These are phyloP conservation scores for Leucopternis melanops DNA, from an alignment of 2,113 vertebrate species.

Conservation along the genomic window DNA sequence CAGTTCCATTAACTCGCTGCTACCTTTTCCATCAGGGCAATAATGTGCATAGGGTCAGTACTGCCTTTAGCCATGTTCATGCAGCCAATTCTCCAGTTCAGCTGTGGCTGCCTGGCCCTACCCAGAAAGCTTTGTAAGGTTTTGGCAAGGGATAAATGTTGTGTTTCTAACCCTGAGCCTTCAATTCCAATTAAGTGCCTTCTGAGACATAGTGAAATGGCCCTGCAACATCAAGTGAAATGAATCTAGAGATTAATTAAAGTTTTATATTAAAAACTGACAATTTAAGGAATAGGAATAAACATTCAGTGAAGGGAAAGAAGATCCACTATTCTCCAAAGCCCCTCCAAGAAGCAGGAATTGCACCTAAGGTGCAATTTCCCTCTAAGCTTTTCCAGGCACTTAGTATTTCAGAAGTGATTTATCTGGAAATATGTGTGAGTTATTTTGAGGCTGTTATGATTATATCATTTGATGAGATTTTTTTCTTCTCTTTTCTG, in stretches of 20 bases:
- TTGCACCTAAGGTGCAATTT: slow-evolving; percentile 27
- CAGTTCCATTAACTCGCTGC: not conserved
- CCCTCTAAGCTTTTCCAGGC: slow-evolving; percentile 13
- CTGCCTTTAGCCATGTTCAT: not conserved
- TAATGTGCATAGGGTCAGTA: not conserved
- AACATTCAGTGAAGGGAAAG: slow-evolving; percentile 5
- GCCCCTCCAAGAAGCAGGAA: not conserved
- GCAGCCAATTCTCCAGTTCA: not conserved
- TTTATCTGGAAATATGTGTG: slow-evolving; percentile 60
- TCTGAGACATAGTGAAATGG: not conserved
- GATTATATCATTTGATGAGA: slow-evolving; percentile 62
- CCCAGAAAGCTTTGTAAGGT: not conserved
- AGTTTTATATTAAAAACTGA: slow-evolving; percentile 33
- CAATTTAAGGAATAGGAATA: not conserved
- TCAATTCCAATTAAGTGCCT: slow-evolving; percentile 5
- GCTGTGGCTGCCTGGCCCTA: not conserved
- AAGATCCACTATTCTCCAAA: not conserved
- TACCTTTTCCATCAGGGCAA: not conserved
- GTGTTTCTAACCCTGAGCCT: slow-evolving; percentile 31
- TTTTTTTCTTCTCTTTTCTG: slow-evolving; percentile 57
- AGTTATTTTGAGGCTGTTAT: slow-evolving; percentile 62
- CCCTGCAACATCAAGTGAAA: slow-evolving; percentile 10
- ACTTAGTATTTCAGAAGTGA: slow-evolving; percentile 56
- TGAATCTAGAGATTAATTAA: slow-evolving; percentile 46
- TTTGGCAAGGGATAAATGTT: not conserved